Percentiles rank a stretch among this genome's conserved stretches.
These are phyloP conservation scores for Nesospiza acunhae DNA, from an alignment of 2,113 vertebrate genomes.

Conservation along the genomic window DNA sequence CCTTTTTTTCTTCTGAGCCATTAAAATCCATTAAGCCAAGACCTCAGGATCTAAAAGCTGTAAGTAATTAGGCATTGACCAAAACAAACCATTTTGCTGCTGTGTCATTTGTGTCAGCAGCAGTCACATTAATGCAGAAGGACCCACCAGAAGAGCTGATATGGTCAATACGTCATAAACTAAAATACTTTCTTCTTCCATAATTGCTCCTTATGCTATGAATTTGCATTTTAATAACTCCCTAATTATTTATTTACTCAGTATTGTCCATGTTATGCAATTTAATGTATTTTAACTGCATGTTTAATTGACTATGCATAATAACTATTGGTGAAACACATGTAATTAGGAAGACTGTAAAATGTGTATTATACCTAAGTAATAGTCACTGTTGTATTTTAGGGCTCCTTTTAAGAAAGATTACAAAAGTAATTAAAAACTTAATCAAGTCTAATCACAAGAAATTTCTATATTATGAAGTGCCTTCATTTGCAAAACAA, in stretches of 20 bases:
- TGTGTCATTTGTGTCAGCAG: neutral
- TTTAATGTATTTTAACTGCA: slow-evolving; percentile 38
- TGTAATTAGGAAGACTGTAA: slow-evolving; percentile 11
- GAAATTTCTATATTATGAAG: neutral
- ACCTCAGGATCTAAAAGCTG: neutral
- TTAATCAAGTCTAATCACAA: neutral
- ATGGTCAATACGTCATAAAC: slow-evolving; percentile 5
- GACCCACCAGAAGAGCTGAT: slow-evolving; percentile 9
- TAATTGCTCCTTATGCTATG: slow-evolving; percentile 13
- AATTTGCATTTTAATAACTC: slow-evolving; percentile 57
- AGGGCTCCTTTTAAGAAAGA: neutral
- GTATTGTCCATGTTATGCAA: neutral
- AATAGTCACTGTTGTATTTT: neutral
- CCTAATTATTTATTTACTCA: slow-evolving; percentile 61
- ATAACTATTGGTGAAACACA: slow-evolving; percentile 24
- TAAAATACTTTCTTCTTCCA: neutral
- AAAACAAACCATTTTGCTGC: neutral
- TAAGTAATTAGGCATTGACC: neutral
- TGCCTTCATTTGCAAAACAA: neutral
- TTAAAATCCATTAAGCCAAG: slow-evolving; percentile 6
- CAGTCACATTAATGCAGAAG: neutral
- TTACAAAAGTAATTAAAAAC: slow-evolving; percentile 26
- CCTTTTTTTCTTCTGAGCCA: neutral
- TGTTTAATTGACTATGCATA: slow-evolving; percentile 42
- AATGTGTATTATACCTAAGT: slow-evolving; percentile 1